Evolutionary conservation across 92 coral and sea anemone species (phyloP), one percentile per base, ranked within the genome.

Genomic region (Zoanthus solanderi): DNA sequence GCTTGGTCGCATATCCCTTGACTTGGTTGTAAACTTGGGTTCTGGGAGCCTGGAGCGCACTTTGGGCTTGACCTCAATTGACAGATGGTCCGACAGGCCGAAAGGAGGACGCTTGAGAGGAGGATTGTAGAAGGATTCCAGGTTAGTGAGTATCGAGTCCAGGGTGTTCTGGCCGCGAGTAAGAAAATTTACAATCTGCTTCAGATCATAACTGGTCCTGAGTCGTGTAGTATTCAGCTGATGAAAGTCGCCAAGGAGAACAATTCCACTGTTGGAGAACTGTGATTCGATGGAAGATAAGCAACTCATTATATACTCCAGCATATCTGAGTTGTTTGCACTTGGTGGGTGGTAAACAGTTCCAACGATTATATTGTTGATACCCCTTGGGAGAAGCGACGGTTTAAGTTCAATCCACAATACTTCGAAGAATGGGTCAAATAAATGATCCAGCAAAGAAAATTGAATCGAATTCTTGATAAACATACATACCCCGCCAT

Each of bases 1-100:
- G 72, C 90, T 87, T 50, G 48, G 90, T 83, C 90, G 90, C 78
- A 87, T 61, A 58, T 78, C 90, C 61, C 90, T 87, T 78, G 67
- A 65, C 71, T 87, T 66, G 71, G 82, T 84, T 42, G 32, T 87
- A 76, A 87, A 78, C 72, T 68, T 78, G 52, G 90, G 46, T 30
- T 53, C 28, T 78, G 90, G 84, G 56, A 78, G 84, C 67, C 31
- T 78, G 68, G 69, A 50, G 46, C 85, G 85, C 69, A 48, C 29
- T 63, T 23, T 23, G 23, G 23, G 23, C 23, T 23, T 23, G 23
- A 23, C 23, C 23, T 23, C 23, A 23, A 23, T 66, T 78, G 23
- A 23, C 23, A 23, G 23, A 23, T 23, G 23, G 23, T 23, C 23
- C 23, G 23, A 23, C 23, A 23, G 80, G 85, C 60, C 45, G 68